Evolutionary conservation across 2,797 vertebrate species (phyloP).

Genomic region (Monodelphis domestica): DNA sequence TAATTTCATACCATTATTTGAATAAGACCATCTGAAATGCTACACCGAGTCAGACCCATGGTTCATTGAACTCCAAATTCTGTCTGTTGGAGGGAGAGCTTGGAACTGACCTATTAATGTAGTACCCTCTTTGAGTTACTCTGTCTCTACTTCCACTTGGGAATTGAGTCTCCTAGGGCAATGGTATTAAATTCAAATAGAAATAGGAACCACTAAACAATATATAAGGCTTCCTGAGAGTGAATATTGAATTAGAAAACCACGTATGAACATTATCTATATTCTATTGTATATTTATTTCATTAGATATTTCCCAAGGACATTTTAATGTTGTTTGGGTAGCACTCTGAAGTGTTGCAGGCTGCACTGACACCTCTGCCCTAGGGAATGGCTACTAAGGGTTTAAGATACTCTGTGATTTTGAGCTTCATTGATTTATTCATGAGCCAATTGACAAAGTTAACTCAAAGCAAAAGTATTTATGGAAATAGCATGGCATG

Average conservation of each 20-base stretch:
- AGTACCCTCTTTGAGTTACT: not conserved
- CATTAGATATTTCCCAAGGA: not conserved
- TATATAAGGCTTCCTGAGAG: not conserved
- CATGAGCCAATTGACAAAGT: not conserved
- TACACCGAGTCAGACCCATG: not conserved
- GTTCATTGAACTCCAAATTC: not conserved
- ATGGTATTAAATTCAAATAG: not conserved
- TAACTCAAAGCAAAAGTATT: not conserved
- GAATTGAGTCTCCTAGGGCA: not conserved
- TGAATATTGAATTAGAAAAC: not conserved
- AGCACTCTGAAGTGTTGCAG: not conserved
- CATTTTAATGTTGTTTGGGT: not conserved
- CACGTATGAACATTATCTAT: not conserved
- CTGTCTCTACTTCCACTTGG: not conserved
- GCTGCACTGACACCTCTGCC: not conserved
- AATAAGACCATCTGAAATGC: not conserved
- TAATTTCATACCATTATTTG: not conserved
- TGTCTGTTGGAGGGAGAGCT: not conserved
- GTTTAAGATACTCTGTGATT: not conserved
- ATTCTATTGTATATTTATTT: not conserved
- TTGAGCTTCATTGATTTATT: not conserved
- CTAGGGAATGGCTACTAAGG: not conserved
- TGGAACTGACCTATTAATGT: not conserved
- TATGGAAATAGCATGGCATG: not conserved
- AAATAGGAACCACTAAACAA: not conserved